These are phyloP conservation scores for Trogon surrucura DNA, from an alignment of 2,113 vertebrate species.

Conservation along the genomic window DNA sequence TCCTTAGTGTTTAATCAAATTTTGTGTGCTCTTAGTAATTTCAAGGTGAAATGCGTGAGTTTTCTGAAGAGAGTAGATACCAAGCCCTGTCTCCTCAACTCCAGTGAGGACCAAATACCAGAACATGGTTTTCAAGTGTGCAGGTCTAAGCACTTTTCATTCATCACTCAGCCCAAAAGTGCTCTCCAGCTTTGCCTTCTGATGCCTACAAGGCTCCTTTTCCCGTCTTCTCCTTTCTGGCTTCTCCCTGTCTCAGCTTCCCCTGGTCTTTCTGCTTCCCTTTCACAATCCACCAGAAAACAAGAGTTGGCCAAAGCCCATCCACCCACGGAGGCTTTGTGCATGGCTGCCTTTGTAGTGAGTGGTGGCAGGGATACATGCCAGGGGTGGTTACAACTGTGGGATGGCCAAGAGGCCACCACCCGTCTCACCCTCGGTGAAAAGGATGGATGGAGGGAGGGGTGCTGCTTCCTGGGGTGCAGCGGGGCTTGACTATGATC, in stretches of 20 bases:
- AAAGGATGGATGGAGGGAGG: not conserved
- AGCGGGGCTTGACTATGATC: not conserved
- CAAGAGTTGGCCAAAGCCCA: constrained; percentile 3
- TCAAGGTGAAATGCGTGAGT: not conserved
- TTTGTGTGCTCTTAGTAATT: not conserved
- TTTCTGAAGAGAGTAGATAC: not conserved
- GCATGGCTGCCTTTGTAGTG: constrained; percentile 16
- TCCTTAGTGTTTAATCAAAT: not conserved
- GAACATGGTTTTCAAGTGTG: accelerated
- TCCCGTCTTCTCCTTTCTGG: not conserved
- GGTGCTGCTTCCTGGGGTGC: not conserved
- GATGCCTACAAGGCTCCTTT: not conserved
- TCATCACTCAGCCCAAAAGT: not conserved
- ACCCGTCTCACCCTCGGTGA: not conserved
- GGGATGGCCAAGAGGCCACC: not conserved
- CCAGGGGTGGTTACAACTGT: not conserved
- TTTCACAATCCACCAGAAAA: constrained; percentile 37
- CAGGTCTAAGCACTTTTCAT: not conserved
- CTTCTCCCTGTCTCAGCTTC: not conserved
- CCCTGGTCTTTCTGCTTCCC: not conserved
- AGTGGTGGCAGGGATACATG: not conserved
- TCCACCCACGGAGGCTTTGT: not conserved
- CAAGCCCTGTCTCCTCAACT: not conserved
- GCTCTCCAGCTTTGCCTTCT: not conserved
- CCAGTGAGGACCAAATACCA: not conserved